Percentiles rank a stretch among this genome's conserved stretches.
Conservation (phyloP, 2,113 vertebrate species). For the Pardalotus punctatus region DNA sequence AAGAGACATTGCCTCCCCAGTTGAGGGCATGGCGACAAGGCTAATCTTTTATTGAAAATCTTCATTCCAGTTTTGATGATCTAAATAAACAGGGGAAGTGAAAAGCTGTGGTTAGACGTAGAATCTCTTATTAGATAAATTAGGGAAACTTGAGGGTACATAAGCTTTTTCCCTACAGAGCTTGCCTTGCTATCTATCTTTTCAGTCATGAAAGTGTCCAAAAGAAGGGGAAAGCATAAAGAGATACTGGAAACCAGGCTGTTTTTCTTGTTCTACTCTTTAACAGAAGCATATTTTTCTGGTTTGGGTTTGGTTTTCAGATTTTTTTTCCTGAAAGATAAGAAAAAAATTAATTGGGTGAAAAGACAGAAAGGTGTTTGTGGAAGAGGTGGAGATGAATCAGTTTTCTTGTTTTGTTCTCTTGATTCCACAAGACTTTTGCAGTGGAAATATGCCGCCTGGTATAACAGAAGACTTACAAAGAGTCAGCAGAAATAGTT, state of each 20-base stretch:
- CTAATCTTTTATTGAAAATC: not conserved
- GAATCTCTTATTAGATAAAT: not conserved
- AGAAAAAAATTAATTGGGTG: not conserved
- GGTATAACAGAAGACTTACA: not conserved
- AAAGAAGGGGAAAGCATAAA: not conserved
- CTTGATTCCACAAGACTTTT: not conserved
- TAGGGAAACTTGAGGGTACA: not conserved
- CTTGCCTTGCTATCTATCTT: not conserved
- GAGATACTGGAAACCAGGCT: not conserved
- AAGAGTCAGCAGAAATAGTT: not conserved
- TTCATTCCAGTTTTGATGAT: not conserved
- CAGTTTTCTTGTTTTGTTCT: slow-evolving; percentile 19
- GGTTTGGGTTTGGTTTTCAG: not conserved
- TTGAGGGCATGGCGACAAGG: not conserved
- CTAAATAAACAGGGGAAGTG: not conserved
- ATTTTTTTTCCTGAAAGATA: not conserved
- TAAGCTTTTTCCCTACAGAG: not conserved
- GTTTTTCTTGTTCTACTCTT: not conserved
- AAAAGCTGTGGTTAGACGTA: not conserved
- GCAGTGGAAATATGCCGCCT: not conserved
- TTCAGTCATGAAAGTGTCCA: not conserved
- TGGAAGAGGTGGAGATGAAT: not conserved
- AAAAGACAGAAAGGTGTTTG: not conserved
- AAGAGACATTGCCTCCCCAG: not conserved
- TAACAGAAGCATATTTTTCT: not conserved